Percentiles rank a stretch among this genome's conserved stretches.
These are phyloP conservation scores for Capreolus pygargus DNA, from an alignment of 2,113 vertebrate genomes.

Conservation along the genomic window DNA sequence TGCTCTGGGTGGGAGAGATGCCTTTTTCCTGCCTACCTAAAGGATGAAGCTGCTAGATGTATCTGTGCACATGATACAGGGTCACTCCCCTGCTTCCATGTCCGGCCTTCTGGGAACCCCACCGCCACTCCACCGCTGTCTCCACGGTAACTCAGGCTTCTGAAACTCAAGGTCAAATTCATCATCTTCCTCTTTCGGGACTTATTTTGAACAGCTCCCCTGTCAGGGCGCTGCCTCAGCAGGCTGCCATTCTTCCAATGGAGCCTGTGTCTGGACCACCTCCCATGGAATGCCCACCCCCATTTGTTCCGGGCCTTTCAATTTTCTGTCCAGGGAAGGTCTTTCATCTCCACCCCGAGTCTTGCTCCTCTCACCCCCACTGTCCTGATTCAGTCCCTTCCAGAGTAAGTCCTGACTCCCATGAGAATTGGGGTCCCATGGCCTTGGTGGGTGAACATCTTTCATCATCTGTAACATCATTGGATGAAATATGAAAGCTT, in stretches of 20 bases:
- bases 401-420: accelerated
- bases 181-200: not conserved
- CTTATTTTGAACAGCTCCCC: not conserved
- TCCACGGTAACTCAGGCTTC: not conserved
- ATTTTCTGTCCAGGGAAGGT: not conserved
- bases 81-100: not conserved
- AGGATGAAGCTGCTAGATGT: not conserved
- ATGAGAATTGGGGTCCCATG: not conserved
- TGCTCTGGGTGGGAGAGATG: not conserved
- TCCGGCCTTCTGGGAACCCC: not conserved
- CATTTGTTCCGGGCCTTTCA: not conserved
- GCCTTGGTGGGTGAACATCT: not conserved
- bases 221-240: not conserved
- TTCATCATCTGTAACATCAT: not conserved
- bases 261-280: not conserved
- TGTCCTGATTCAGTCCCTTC: not conserved
- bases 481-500: not conserved
- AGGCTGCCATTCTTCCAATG: not conserved
- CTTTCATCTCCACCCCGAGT: not conserved
- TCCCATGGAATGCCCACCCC: not conserved
- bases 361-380: not conserved
- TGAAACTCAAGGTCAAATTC: not conserved
- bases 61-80: accelerated
- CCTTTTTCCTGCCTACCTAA: accelerated
- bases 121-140: too few relatives aligned